Base-by-base conservation (phyloP, 2,113 vertebrate species). In the Psephotus haematonotus region DNA sequence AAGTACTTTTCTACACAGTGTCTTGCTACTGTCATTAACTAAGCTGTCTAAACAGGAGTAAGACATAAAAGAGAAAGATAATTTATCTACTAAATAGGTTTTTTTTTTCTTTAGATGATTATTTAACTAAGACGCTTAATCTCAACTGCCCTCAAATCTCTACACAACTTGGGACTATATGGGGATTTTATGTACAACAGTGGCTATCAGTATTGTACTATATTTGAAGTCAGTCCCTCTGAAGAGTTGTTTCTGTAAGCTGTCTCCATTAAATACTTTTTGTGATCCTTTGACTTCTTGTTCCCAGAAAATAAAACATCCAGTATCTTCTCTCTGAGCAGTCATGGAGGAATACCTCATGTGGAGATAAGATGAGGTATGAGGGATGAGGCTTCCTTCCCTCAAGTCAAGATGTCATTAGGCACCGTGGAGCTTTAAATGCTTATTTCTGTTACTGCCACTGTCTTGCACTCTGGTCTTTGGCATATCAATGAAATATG, bases 151-250 rank as follows among this genome's bases (percentile, higher is more conserved):
- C 35, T 76, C 47, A 37, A 37, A 43, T 67, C n/a, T 79, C 14
- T 60, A 11, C 27, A 22, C 17, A n/a, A 2, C 0, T 1, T 37
- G 9, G 28, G 37, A 17, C 62, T 65, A 1, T 55, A 2, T 52
- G 31, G 43, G 67, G 14, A 17, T 76, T 88, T 53, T 44, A 15
- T 24, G 59, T 67, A 33, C 16, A 22, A 11, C 33, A 43, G 35
- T 72, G 63, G 16, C 35, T 82, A 6, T 44, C 24, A 3, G 39
- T 43, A 41, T 11, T 37, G 28, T 74, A 17, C 22, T 72, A 3
- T 63, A 29, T 41, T 82, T 10, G 15, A 20, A n/a, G 0, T 31
- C 1, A 1, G 29, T 50, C 44, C n/a, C 62, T 83, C 39, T 60
- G 49, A 82, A 65, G 68, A 89, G 23, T 33, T 46, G 29, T 44